These are phyloP conservation scores for Archocentrus centrarchus DNA, from an alignment of 2,113 vertebrate genomes.

Conservation along the genomic window DNA sequence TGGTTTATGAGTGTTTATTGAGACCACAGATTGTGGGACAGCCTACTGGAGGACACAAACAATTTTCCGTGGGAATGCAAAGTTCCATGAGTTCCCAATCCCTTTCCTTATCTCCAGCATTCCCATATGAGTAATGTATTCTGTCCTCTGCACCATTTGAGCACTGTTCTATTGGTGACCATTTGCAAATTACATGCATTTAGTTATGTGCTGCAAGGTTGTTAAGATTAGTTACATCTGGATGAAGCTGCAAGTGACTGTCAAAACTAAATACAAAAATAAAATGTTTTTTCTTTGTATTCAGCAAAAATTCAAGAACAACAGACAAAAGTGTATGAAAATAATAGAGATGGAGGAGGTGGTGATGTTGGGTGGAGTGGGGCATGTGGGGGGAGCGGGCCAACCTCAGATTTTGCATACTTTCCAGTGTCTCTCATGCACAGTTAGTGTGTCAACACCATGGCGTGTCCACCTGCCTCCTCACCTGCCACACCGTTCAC, in stretches of 20 bases:
- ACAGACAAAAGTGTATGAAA: not conserved
- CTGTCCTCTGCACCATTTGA: constrained; percentile 26
- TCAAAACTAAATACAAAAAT: not conserved
- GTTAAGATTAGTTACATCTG: not conserved
- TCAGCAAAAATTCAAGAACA: not conserved
- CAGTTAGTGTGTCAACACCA: constrained; percentile 2
- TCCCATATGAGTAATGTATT: constrained; percentile 65
- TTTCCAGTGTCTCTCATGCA: not conserved
- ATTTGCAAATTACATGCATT: not conserved
- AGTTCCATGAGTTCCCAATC: constrained; percentile 76
- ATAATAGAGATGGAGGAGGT: not conserved
- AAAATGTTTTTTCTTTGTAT: not conserved
- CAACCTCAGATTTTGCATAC: constrained; percentile 77
- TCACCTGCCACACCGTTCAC: constrained; percentile 49
- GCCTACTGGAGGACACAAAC: constrained; percentile 64
- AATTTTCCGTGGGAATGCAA: constrained; percentile 76
- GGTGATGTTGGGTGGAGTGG: not conserved
- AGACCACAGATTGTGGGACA: constrained; percentile 66
- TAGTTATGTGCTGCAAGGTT: not conserved
- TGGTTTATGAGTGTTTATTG: constrained; percentile 79
- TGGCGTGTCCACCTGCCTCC: constrained; percentile 52
- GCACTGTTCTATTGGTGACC: not conserved
- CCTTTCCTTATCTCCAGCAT: constrained; percentile 70
- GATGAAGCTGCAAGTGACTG: not conserved
- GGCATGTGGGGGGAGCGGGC: not conserved